A percentile compares a stretch with the other conserved stretches of the same genome.
Conservation (phyloP, 2,113 vertebrate genomes). For the Eptesicus fuscus region DNA sequence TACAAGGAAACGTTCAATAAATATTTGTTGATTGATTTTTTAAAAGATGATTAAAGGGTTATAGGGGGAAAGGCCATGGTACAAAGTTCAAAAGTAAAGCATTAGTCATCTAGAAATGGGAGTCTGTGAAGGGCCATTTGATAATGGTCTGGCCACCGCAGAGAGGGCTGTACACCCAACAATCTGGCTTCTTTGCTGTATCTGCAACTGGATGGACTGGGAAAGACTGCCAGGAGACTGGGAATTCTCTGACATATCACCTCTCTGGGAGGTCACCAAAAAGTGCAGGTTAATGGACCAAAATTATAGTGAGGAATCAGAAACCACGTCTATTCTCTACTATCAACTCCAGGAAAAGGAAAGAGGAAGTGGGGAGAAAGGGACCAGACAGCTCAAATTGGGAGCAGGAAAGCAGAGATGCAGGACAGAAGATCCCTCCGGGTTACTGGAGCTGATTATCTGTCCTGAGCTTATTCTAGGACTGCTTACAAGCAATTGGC, state of each 20-base stretch:
- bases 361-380: background rate
- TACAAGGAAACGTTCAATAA: background rate
- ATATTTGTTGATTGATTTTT: constrained; percentile 11
- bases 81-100: constrained; percentile 33
- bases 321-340: background rate
- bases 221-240: background rate
- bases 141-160: background rate
- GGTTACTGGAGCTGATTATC: background rate
- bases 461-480: background rate
- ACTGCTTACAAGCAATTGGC: background rate
- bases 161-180: background rate
- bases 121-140: background rate
- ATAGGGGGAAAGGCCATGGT: background rate
- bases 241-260: background rate
- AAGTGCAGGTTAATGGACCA: background rate
- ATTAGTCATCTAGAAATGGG: background rate
- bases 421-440: background rate
- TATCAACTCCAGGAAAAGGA: background rate
- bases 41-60: constrained; percentile 31
- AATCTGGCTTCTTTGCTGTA: background rate
- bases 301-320: background rate
- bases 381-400: accelerated
- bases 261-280: background rate
- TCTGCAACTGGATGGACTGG: background rate
- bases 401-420: background rate